Base-by-base conservation (phyloP, 2,797 vertebrate species). In the Alcedo quadribrachys region DNA sequence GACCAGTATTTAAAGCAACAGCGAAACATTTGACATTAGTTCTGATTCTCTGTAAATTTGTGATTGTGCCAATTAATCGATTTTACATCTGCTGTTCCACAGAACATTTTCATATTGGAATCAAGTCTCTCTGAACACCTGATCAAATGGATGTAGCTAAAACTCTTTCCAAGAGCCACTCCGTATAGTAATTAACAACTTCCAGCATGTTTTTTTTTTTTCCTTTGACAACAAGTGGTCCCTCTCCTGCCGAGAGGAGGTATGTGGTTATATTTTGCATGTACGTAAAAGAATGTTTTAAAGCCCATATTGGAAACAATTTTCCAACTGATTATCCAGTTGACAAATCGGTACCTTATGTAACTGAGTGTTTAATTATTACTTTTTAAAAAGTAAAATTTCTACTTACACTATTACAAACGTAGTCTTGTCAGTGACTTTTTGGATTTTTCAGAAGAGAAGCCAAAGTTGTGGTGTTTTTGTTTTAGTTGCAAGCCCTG, bases 241-340 rank as follows among this genome's bases (percentile, higher is more conserved):
- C 87, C 90, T 95, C 90, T 94, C 58, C 89, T 92, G 81, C 76
- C 95, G 94, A 92, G 93, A 94, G 91, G 89, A 90, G 86, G 65
- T 88, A 79, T 92, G 93, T 92, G 93, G 77, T 92, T 93, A 87
- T 92, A 69, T 95, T 97, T 90, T 95, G 91, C 91, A 89, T 94
- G 94, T 96, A 96, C 77, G 6, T 89, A 85, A 96, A 96, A 93
- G 79, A 86, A 96, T 92, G 82, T 96, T 94, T 94, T 92, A 95
- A 95, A 95, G 90, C 91, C 96, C 95, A 96, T 97, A 97, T 95
- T 96, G 96, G 94, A 96, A 94, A 96, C 86, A 95, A 69, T 90
- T 95, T 96, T 85, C 93, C 96, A 97, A 97, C 94, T 97, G 96
- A 97, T 97, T 97, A 91, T 97, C 92, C 96, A 97, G 95, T 96